Evolutionary conservation across 2,113 vertebrate species (phyloP).

Genomic region (Mystacornis crossleyi): DNA sequence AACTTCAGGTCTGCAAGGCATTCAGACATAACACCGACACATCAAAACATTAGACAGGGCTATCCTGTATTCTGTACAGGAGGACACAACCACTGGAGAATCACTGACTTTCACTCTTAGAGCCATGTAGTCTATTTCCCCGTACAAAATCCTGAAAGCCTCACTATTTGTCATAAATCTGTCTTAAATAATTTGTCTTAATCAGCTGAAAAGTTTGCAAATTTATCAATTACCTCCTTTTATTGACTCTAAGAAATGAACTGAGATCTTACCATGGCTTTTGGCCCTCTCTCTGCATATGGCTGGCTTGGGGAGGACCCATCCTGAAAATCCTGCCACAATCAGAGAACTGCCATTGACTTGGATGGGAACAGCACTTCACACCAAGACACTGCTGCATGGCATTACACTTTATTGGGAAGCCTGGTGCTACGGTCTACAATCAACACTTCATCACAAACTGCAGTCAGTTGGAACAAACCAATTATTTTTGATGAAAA

Average conservation of each 20-base stretch:
- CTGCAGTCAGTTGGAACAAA: not conserved
- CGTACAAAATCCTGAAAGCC: not conserved
- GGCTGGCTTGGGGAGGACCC: not conserved
- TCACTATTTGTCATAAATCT: not conserved
- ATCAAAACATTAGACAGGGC: not conserved
- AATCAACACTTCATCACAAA: not conserved
- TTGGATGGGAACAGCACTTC: not conserved
- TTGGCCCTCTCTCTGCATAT: not conserved
- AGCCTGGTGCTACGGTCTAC: not conserved
- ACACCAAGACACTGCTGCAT: not conserved
- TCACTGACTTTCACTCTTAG: not conserved
- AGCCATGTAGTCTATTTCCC: rapidly evolving
- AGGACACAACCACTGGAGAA: not conserved
- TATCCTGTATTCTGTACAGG: not conserved
- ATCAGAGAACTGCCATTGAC: not conserved
- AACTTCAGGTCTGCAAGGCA: not conserved
- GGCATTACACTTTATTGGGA: not conserved
- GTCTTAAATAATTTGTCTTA: not conserved
- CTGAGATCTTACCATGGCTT: not conserved
- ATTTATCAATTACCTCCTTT: not conserved
- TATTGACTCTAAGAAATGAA: not conserved
- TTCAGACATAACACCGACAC: not conserved
- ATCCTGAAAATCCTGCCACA: not conserved
- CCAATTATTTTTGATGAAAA: not conserved
- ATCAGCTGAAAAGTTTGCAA: not conserved